These are phyloP conservation scores for Euspilapteryx auroguttella DNA, from an alignment of 2,888 invertebrate genomes.

Conservation along the genomic window DNA sequence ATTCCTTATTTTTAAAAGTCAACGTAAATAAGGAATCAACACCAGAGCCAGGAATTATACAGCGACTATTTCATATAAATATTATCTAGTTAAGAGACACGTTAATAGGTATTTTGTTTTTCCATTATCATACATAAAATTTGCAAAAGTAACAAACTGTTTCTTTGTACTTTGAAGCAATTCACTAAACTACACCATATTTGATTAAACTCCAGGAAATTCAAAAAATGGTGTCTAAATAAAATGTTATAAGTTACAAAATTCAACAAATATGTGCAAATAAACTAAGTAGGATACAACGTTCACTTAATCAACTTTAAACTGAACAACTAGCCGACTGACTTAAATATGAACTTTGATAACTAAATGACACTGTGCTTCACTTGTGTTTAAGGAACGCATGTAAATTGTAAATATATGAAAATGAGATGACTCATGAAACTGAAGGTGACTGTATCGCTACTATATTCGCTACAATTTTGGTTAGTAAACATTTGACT, in stretches of 20 bases:
- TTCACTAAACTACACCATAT: slow-evolving; percentile 63
- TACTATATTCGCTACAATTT: too few relatives aligned
- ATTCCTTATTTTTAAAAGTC: too few relatives aligned
- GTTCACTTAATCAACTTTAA: slow-evolving; percentile 50
- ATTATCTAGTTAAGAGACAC: slow-evolving; percentile 39
- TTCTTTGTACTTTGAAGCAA: slow-evolving; percentile 72
- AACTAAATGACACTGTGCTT: slow-evolving; percentile 12
- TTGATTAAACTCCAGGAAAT: slow-evolving; percentile 46
- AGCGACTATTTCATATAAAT: slow-evolving; percentile 47
- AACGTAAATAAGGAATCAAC: too few relatives aligned
- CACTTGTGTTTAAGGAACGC: background rate
- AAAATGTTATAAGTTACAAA: slow-evolving; percentile 52
- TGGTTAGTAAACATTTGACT: too few relatives aligned
- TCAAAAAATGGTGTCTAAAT: slow-evolving; percentile 47
- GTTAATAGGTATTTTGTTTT: slow-evolving; percentile 51
- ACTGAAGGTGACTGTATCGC: too few relatives aligned
- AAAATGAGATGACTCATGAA: too few relatives aligned
- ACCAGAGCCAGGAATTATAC: too few relatives aligned
- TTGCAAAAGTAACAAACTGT: slow-evolving; percentile 73
- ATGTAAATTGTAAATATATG: background rate
- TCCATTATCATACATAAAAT: slow-evolving; percentile 48
- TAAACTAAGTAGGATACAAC: slow-evolving; percentile 58
- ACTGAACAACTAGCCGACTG: slow-evolving; percentile 50
- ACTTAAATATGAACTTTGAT: slow-evolving; percentile 50
- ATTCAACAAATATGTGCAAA: slow-evolving; percentile 57